Percentiles rank a stretch among this genome's conserved stretches.
Evolutionary conservation across 2,888 invertebrate species (phyloP).

Genomic region (Theristus sp.): DNA sequence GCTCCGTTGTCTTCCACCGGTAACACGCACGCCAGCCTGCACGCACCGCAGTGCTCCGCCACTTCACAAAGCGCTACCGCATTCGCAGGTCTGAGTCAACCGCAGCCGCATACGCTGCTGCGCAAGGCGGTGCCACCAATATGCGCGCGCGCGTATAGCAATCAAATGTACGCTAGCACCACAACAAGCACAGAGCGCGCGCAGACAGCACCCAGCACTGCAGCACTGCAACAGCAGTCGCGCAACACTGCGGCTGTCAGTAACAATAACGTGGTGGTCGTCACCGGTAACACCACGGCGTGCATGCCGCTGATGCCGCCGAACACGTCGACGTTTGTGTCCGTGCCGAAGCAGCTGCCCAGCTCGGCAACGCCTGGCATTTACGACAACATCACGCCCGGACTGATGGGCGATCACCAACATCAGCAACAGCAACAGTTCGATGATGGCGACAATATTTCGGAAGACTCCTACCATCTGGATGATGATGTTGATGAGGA

Average conservation of each 20-base stretch:
- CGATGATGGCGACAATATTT: constrained; percentile 15
- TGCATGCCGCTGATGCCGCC: background rate
- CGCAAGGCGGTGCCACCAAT: background rate
- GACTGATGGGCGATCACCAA: background rate
- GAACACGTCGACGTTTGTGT: background rate
- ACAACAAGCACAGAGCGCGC: too few relatives aligned
- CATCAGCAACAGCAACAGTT: background rate
- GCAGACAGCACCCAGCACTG: background rate
- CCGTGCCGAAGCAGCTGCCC: background rate
- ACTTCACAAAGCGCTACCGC: background rate
- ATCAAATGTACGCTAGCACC: background rate
- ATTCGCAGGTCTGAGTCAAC: background rate
- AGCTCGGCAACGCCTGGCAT: background rate
- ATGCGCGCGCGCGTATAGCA: background rate
- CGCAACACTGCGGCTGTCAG: too few relatives aligned
- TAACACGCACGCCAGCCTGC: background rate
- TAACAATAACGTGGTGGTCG: background rate
- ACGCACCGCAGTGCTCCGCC: background rate
- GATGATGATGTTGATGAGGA: constrained; percentile 13
- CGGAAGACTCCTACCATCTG: constrained; percentile 23
- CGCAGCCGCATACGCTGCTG: background rate
- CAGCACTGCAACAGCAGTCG: background rate
- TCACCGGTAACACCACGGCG: background rate
- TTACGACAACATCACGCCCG: background rate
- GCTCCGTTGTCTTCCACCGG: too few relatives aligned